phyloP scores from a whole-genome alignment of 1,140 invertebrate genomes.

The Aphelinus certus region DNA sequence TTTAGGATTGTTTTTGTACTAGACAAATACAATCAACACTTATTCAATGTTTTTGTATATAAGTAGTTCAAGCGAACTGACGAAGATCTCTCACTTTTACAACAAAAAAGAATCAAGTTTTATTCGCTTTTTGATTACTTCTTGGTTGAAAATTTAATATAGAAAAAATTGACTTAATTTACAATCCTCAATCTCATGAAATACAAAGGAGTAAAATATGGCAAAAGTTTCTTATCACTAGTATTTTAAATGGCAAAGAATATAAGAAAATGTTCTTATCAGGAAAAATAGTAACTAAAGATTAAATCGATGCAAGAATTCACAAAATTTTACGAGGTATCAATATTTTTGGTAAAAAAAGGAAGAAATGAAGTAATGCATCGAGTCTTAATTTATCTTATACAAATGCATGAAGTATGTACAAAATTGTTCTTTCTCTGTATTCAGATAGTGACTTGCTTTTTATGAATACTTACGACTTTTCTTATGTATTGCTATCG shows the following conservation, averaged over 20 bases:
- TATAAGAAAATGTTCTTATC: constrained; percentile 7
- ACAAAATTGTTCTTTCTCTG: constrained; percentile 1
- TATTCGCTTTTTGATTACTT: neutral
- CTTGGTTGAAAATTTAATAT: neutral
- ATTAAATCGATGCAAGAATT: constrained; percentile 1
- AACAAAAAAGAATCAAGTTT: too few relatives aligned
- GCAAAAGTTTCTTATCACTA: neutral
- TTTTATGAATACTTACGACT: neutral
- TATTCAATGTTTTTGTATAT: too few relatives aligned
- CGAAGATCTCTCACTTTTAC: too few relatives aligned
- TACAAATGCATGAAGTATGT: constrained; percentile 4
- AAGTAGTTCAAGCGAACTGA: too few relatives aligned
- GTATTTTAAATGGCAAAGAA: neutral
- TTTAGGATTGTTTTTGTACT: too few relatives aligned
- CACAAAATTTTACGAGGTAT: constrained; percentile 1
- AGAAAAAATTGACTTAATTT: too few relatives aligned
- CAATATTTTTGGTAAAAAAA: constrained; percentile 29
- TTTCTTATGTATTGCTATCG: neutral
- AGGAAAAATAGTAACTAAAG: neutral
- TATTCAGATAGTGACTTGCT: neutral
- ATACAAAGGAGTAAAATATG: constrained; percentile 2
- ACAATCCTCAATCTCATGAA: neutral
- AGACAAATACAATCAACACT: too few relatives aligned
- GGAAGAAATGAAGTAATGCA: constrained; percentile 19
- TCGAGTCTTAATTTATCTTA: constrained; percentile 9